phyloP scores from a whole-genome alignment of 1,140 invertebrate genomes.

The Aculops lycopersici region DNA sequence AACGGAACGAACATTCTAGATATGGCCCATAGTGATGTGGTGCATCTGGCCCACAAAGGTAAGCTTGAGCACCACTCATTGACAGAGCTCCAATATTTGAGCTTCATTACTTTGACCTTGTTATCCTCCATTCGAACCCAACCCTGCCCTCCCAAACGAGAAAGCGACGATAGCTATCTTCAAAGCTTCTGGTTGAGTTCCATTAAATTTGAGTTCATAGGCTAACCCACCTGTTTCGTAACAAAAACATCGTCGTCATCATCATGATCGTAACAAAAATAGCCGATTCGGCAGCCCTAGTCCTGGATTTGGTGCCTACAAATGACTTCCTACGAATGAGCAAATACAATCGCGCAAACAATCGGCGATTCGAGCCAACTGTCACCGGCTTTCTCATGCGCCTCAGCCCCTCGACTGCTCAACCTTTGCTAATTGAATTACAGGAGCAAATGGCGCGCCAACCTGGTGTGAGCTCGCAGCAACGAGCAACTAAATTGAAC shows the following conservation, averaged over 20 bases:
- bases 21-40: conserved; percentile 70
- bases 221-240: too few relatives aligned
- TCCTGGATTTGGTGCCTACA: background rate
- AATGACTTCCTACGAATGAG: background rate
- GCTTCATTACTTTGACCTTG: too few relatives aligned
- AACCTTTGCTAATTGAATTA: background rate
- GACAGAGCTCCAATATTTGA: background rate
- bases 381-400: background rate
- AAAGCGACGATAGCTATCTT: too few relatives aligned
- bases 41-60: conserved; percentile 57
- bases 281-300: background rate
- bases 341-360: background rate
- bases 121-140: too few relatives aligned
- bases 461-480: background rate
- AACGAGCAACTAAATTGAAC: background rate
- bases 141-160: too few relatives aligned
- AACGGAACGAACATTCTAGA: conserved; percentile 66
- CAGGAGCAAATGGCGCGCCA: background rate
- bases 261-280: too few relatives aligned
- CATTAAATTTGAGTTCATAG: too few relatives aligned
- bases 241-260: too few relatives aligned
- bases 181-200: too few relatives aligned
- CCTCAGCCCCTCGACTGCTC: background rate
- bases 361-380: background rate
- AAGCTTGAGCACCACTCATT: conserved; percentile 17